Percentiles rank a stretch among this genome's conserved stretches.
Conservation (phyloP, 2,888 invertebrate species). For the Conomelus anceps region DNA sequence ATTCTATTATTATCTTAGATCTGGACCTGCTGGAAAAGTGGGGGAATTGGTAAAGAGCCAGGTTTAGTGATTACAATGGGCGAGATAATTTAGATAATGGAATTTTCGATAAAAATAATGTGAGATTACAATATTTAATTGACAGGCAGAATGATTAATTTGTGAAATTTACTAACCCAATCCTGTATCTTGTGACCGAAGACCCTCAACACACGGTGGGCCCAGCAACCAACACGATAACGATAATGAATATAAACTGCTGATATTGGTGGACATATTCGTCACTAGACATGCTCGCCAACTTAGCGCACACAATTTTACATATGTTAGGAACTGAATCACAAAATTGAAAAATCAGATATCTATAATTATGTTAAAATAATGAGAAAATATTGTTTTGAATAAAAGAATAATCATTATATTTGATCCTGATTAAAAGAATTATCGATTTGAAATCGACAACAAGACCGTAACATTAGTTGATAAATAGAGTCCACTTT, state of each 20-base stretch:
- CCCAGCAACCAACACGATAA: neutral
- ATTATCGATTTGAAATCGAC: too few relatives aligned
- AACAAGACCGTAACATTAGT: too few relatives aligned
- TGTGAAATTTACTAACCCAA: neutral
- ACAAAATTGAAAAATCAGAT: too few relatives aligned
- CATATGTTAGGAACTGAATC: too few relatives aligned
- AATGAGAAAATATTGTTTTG: too few relatives aligned
- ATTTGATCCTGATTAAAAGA: too few relatives aligned
- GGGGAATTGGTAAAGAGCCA: constrained; percentile 30
- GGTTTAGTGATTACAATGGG: constrained; percentile 15
- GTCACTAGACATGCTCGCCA: neutral
- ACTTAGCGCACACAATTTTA: neutral
- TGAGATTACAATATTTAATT: neutral
- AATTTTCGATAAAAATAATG: neutral
- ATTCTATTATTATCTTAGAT: constrained; percentile 34
- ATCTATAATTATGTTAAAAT: too few relatives aligned
- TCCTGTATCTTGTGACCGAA: neutral
- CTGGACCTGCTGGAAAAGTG: constrained; percentile 34
- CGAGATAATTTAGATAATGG: neutral
- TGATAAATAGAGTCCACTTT: too few relatives aligned
- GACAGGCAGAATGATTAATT: neutral
- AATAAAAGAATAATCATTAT: too few relatives aligned
- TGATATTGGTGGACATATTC: neutral
- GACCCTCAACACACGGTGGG: neutral
- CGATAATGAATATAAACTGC: neutral